Base-by-base conservation (phyloP, 2,888 invertebrate genomes). In the Pollenia amentaria region DNA sequence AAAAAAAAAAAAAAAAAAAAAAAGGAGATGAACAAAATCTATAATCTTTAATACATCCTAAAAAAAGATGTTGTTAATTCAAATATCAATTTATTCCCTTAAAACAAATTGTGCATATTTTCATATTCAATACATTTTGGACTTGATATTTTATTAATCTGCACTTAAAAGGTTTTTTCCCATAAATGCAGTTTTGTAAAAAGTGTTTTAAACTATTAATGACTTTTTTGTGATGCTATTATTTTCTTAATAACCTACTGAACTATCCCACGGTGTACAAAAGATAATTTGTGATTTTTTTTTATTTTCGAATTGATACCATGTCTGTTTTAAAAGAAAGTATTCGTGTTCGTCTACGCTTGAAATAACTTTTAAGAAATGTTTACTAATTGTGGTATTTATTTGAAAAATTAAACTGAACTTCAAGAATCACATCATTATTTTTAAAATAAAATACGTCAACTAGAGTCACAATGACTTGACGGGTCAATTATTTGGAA, bases 71-170 rank as follows among this genome's bases (percentile, higher is more conserved):
- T 55, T 55, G 40, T 53, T 38, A 21, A 55, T 42, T 14, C 2
- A 40, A 73, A 78, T 78, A 73, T 73, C 73, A 73, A 73, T 73
- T 83, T 72, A 78, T 60, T 73, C 55, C 77, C 72, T 76, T 78
- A 3, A 38, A 46, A 29, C 1, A 69, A 57, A 83, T 42, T 48
- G 65, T 72, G 16, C 48, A 55, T 48, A 40, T 75, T 46, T 62
- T 57, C 16, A 62, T 53, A 42, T 44, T 60, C 38, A 38, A 14
- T 38, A 62, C 14, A 38, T 44, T 67, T 55, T 67, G 60, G 16
- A 78, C 72, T 21, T 57, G 14, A 29, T 44, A 48, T 46, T 64
- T 64, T 60, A 3, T 8, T 64, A 29, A 1, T 29, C 29, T 29
- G n/a, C 21, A n/a, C 11, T 14, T 38, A 16, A 42, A 76, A 60